phyloP scores from a whole-genome alignment of 2,888 invertebrate genomes.

The Sphaerophoria rueppellii region DNA sequence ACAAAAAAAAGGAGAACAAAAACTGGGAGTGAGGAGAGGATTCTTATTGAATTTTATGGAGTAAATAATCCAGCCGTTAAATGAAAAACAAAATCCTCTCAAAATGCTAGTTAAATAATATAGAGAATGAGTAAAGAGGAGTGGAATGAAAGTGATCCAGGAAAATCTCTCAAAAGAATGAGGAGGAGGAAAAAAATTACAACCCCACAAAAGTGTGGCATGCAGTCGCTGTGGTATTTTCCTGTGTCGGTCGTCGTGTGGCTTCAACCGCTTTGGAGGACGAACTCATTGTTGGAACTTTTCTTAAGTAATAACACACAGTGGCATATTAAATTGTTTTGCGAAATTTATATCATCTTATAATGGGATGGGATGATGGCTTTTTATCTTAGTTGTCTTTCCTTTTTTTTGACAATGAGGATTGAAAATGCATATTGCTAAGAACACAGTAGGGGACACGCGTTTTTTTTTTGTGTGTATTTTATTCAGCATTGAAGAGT shows the following conservation, averaged over 20 bases:
- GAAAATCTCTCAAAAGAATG: conserved; percentile 58
- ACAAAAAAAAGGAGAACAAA: conserved; percentile 1
- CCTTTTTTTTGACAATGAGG: conserved; percentile 14
- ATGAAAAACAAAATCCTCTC: conserved; percentile 77
- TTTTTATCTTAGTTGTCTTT: conserved; percentile 17
- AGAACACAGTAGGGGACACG: too few relatives aligned
- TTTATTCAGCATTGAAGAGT: too few relatives aligned
- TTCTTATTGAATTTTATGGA: conserved; percentile 79
- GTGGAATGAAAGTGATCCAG: conserved; percentile 45
- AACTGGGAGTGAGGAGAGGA: background rate
- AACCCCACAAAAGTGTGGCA: conserved; percentile 17
- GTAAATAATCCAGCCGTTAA: conserved; percentile 80
- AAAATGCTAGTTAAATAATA: conserved; percentile 34
- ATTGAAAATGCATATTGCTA: background rate
- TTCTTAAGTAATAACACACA: conserved; percentile 75
- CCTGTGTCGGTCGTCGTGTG: background rate
- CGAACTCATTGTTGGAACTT: conserved; percentile 60
- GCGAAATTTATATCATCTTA: conserved; percentile 78
- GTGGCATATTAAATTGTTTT: conserved; percentile 79
- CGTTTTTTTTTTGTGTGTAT: too few relatives aligned
- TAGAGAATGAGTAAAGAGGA: background rate
- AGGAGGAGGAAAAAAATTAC: conserved; percentile 9
- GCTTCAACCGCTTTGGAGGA: conserved; percentile 24
- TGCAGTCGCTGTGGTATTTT: conserved; percentile 5
- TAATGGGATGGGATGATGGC: conserved; percentile 73